Evolutionary conservation across 2,888 invertebrate genomes (phyloP), one percentile per base, ranked within the genome.

Genomic region (Melanchra persicariae): DNA sequence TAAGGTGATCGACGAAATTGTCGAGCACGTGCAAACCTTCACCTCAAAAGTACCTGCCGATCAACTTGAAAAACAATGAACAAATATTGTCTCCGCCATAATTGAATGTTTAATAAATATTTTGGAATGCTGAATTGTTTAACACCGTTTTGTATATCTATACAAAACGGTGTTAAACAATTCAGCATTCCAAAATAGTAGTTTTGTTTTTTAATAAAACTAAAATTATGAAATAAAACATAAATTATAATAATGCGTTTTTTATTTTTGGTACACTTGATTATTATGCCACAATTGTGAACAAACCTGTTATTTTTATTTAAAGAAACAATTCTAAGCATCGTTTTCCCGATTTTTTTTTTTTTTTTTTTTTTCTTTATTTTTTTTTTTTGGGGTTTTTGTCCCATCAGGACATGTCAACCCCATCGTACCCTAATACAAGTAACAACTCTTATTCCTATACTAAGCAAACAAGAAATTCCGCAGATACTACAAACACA

Each of bases 41-140:
- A 68, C 82, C 9, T 0, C 17, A 0, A 55, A 58, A 0, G 47
- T 86, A 0, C 84, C 91, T 0, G 30, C 67, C 8, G 66, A 85
- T 0, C 83, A 91, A 60, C 70, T 92, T 89, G 12, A 87, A 88
- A 40, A 2, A 37, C 1, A 19, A 26, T 43, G 19, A 15, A 40
- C 15, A 22, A 24, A 12, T n/a, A 4, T 22, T 22, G 15, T 2
- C 26, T 37, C n/a, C 37, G 7, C 4, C 24, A n/a, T 47, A 26
- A 40, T 40, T 40, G 22, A 2, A 40, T 9, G 9, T 40, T 34
- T 1, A 1, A 47, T 10, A 40, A 43, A 55, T 24, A 19, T 24
- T 58, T 70, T 24, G 15, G 6, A 26, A 22, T 10, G 26, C 17
- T 19, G 15, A 5, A 0, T 40, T 54, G 24, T 52, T 60, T 17